phyloP scores from a whole-genome alignment of 2,797 vertebrate species.

The Allobates femoralis region DNA sequence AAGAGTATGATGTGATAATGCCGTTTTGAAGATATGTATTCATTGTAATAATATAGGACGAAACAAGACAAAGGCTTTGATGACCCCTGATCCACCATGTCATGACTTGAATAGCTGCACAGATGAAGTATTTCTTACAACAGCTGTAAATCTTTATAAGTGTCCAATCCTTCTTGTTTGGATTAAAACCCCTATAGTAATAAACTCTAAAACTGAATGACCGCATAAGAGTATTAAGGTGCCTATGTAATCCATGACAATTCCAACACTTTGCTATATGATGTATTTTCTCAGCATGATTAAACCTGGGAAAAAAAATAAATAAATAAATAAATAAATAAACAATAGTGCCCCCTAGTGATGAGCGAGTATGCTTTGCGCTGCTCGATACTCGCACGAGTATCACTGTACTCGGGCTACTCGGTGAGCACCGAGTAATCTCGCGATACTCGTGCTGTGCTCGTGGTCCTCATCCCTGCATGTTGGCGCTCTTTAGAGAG shows the following conservation, averaged over 20 bases:
- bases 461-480: too few relatives aligned
- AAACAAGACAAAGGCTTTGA: background rate
- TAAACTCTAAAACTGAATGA: background rate
- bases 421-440: too few relatives aligned
- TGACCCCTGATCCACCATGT: constrained; percentile 1
- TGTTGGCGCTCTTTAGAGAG: too few relatives aligned
- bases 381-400: too few relatives aligned
- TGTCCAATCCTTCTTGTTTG: constrained; percentile 7
- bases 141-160: constrained; percentile 6
- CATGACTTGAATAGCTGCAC: constrained; percentile 6
- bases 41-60: background rate
- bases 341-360: too few relatives aligned
- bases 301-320: background rate
- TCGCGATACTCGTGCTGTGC: too few relatives aligned
- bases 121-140: constrained; percentile 10
- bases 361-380: too few relatives aligned
- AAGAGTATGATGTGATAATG: background rate
- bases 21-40: constrained; percentile 1
- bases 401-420: too few relatives aligned
- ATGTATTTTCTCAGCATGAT: background rate
- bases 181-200: constrained; percentile 1
- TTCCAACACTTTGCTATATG: background rate
- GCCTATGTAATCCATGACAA: background rate
- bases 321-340: background rate
- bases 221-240: background rate